Evolutionary conservation across 2,888 invertebrate genomes (phyloP), one percentile per base, ranked within the genome.

Genomic region (Caenorhabditis sinica): DNA sequence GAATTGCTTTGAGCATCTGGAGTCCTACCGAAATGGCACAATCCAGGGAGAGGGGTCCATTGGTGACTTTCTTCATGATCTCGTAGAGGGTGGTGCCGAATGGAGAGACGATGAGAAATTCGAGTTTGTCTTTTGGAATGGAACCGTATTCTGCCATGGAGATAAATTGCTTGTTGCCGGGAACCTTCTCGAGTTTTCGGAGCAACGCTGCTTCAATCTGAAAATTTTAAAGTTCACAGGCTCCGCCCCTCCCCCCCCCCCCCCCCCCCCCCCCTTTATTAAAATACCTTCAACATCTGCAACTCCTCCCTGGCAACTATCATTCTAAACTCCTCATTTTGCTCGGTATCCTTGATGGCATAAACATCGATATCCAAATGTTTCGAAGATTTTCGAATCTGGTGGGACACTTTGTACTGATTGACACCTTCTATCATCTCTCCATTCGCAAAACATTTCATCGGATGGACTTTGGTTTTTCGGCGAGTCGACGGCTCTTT

Each of bases 401-500:
- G 65, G 13, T 25, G 20, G 2, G 36, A n/a, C 30, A 80, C 66
- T 20, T 72, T 72, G 51, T 72, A 80, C 60, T 80, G 72, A 49
- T 80, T 80, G 9, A 80, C 72, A 25, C 72, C 80, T 1, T 80
- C 80, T 9, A 80, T n/a, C 0, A 72, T 43, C 20, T 80, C 72
- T 6, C 80, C 72, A 20, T 58, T 72, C 11, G 72, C 65, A 9
- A 60, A 80, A 43, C 40, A 15, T 33, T 80, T 58, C 72, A 72
- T 66, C 30, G 72, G 58, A 2, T 15, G 0, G 4, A 28, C 25
- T 25, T 77, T 77, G 13, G 13, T 11, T 25, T 45, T 66, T 23
- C 58, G 45, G 33, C 65, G 53, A 13, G 20, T 11, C 30, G 71
- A 20, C 15, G 15, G 15, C 6, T 40, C 33, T 23, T 68, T 68